These are phyloP conservation scores for Sciurus niger DNA, from an alignment of 2,113 vertebrate genomes.

Conservation along the genomic window DNA sequence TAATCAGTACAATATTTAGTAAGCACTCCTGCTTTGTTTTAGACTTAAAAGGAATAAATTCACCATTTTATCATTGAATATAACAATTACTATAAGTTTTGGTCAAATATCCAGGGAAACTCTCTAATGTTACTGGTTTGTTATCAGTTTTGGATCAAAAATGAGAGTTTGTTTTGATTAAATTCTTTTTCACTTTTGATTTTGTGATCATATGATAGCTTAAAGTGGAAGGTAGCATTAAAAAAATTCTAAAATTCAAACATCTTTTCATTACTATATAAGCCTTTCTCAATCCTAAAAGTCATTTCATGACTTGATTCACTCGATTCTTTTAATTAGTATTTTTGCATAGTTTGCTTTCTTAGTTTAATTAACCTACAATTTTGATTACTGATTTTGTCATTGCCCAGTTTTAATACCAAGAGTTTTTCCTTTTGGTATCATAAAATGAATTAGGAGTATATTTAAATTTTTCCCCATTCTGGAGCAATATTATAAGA, in stretches of 20 bases:
- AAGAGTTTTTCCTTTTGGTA: not conserved
- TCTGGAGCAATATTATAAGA: not conserved
- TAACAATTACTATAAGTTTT: not conserved
- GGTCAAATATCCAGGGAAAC: not conserved
- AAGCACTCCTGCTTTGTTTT: not conserved
- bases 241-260: constrained; percentile 59
- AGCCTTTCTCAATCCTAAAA: constrained; percentile 32
- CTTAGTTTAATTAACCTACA: not conserved
- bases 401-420: constrained; percentile 26
- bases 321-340: not conserved
- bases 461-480: not conserved
- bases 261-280: constrained; percentile 19
- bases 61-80: not conserved
- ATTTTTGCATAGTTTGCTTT: constrained; percentile 39
- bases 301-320: constrained; percentile 10
- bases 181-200: constrained; percentile 1
- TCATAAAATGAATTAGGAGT: not conserved
- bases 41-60: constrained; percentile 3
- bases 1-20: not conserved
- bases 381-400: not conserved
- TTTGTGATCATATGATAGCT: constrained; percentile 6
- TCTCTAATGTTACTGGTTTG: not conserved
- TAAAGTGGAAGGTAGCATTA: constrained; percentile 1
- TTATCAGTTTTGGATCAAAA: constrained; percentile 22
- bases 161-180: not conserved